Evolutionary conservation across 1,140 invertebrate species (phyloP).

Genomic region (Thrips palmi): DNA sequence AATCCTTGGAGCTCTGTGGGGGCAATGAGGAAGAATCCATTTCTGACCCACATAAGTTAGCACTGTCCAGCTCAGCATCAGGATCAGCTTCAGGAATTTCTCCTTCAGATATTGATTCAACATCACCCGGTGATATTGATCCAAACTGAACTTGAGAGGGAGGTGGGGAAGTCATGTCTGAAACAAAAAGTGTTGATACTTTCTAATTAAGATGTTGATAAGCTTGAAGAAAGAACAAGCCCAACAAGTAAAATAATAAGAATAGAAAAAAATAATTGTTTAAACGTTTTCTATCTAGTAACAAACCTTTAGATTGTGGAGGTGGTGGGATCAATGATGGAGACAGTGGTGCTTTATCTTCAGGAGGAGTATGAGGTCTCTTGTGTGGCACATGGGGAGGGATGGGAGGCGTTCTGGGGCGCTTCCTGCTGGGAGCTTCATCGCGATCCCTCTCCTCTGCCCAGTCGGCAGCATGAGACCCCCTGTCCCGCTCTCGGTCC

Average conservation of each 20-base stretch:
- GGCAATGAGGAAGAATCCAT: not conserved
- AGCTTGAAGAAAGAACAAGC: too few species aligned
- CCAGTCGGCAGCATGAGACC: too few species aligned
- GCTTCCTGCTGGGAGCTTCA: too few species aligned
- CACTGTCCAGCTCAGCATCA: constrained; percentile 5
- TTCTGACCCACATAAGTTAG: not conserved
- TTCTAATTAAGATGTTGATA: not conserved
- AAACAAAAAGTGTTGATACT: constrained; percentile 1
- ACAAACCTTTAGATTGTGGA: too few species aligned
- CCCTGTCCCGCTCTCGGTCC: too few species aligned
- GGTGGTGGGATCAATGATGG: too few species aligned
- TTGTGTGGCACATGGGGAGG: constrained; percentile 16
- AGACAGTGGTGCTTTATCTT: constrained; percentile 15
- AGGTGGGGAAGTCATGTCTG: constrained; percentile 12
- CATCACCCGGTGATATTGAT: constrained; percentile 22
- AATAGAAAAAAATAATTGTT: too few species aligned
- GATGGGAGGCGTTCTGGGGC: too few species aligned
- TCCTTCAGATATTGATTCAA: constrained; percentile 25
- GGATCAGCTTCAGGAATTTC: constrained; percentile 20
- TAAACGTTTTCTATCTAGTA: too few species aligned
- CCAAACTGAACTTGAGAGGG: constrained; percentile 15
- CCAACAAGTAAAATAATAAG: too few species aligned
- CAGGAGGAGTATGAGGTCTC: constrained; percentile 22
- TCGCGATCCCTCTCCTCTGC: too few species aligned
- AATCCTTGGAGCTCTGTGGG: too few species aligned